Evolutionary conservation across 2,797 vertebrate species (phyloP).

Genomic region (Hipposideros larvatus): DNA sequence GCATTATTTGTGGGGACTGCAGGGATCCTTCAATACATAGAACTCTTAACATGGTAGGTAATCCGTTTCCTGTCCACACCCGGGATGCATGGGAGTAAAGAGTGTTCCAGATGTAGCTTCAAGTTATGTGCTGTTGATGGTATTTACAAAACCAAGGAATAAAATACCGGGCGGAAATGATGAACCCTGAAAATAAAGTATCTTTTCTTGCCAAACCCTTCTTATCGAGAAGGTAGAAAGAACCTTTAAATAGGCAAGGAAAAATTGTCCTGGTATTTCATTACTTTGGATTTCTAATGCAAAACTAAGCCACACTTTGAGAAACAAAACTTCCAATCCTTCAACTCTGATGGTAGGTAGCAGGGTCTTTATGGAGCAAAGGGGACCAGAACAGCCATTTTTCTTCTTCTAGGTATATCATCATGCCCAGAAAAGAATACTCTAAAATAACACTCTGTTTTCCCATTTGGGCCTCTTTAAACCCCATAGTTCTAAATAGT

Average conservation of each 20-base stretch:
- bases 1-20: background rate
- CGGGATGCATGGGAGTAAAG: background rate
- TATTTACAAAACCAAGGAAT: slow-evolving; percentile 49
- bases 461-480: background rate
- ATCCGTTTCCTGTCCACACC: slow-evolving; percentile 51
- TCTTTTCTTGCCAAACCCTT: background rate
- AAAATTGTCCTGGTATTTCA: background rate
- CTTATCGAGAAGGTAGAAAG: background rate
- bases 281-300: background rate
- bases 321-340: background rate
- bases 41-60: background rate
- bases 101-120: background rate
- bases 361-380: background rate
- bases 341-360: background rate
- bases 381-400: background rate
- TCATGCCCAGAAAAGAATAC: background rate
- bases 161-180: background rate
- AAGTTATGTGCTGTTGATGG: background rate
- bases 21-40: background rate
- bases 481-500: background rate
- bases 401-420: background rate
- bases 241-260: background rate
- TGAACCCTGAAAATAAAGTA: background rate
- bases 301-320: background rate
- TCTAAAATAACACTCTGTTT: background rate